phyloP scores from a whole-genome alignment of 2,888 invertebrate species.

The Liodrosophila aerea region DNA sequence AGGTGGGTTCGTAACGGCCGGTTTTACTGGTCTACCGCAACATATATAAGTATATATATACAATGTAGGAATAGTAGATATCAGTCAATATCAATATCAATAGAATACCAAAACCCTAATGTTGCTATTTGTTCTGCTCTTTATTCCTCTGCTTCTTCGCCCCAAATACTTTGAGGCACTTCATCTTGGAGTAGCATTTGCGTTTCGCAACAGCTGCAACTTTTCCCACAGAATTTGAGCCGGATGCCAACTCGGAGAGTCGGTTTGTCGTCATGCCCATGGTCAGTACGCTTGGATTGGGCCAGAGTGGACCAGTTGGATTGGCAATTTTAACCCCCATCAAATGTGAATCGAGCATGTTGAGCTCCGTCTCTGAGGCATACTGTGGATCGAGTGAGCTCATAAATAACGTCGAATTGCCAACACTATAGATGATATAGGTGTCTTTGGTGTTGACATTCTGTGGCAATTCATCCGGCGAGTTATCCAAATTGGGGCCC shows the following conservation, averaged over 20 bases:
- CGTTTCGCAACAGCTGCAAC: conserved; percentile 1
- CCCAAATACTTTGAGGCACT: conserved; percentile 6
- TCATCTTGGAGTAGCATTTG: conserved; percentile 5
- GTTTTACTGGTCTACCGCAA: conserved; percentile 25
- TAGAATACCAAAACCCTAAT: no score
- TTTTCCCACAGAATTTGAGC: conserved; percentile 20
- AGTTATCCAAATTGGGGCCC: background rate
- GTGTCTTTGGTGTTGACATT: conserved; percentile 26
- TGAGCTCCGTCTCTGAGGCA: conserved; percentile 16
- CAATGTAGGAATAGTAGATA: background rate
- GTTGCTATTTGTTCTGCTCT: no score
- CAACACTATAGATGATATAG: conserved; percentile 52
- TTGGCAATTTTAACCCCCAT: conserved; percentile 28
- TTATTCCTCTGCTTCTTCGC: conserved; percentile 18
- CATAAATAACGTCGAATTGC: conserved; percentile 48
- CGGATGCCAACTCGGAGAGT: conserved; percentile 4
- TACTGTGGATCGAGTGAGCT: conserved; percentile 24
- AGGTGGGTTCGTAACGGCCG: conserved; percentile 16
- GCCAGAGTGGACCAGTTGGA: conserved; percentile 27
- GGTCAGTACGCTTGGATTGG: conserved; percentile 40
- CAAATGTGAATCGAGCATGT: conserved; percentile 47
- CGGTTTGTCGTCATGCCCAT: conserved; percentile 30
- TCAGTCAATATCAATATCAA: no score
- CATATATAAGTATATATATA: background rate
- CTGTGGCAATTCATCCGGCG: background rate